Conservation (phyloP, 2,888 invertebrate species). For the Drymonia ruficornis region DNA sequence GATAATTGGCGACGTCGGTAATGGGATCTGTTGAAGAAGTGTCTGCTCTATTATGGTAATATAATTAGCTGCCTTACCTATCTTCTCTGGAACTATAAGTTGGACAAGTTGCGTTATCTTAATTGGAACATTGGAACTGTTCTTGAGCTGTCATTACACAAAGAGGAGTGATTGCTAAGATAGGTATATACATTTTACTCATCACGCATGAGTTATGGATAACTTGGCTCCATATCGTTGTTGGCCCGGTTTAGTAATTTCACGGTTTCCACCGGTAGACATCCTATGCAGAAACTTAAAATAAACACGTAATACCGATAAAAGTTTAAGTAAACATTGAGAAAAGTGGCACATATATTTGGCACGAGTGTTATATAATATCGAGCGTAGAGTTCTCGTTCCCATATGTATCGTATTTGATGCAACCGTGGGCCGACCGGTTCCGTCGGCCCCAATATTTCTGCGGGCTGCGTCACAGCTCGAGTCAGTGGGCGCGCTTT, state of each 20-base stretch:
- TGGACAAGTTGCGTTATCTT: slow-evolving; percentile 13
- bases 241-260: neutral
- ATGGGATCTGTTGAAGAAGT: slow-evolving; percentile 31
- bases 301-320: slow-evolving; percentile 7
- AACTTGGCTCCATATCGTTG: neutral
- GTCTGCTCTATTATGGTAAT: slow-evolving; percentile 18
- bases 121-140: slow-evolving; percentile 25
- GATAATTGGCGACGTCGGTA: slow-evolving; percentile 36
- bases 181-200: neutral
- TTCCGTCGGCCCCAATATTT: slow-evolving; percentile 66
- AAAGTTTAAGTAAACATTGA: slow-evolving; percentile 6
- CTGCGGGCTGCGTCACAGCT: slow-evolving; percentile 52
- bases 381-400: slow-evolving; percentile 45
- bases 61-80: slow-evolving; percentile 24
- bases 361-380: slow-evolving; percentile 55
- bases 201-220: too few species aligned
- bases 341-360: slow-evolving; percentile 31
- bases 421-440: slow-evolving; percentile 71
- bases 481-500: slow-evolving; percentile 45
- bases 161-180: neutral
- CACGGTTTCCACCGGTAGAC: neutral
- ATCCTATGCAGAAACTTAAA: slow-evolving; percentile 4
- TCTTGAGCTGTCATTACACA: slow-evolving; percentile 18
- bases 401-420: slow-evolving; percentile 66
- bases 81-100: slow-evolving; percentile 12